Evolutionary conservation across 2,113 vertebrate genomes (phyloP), one percentile per base, ranked within the genome.

Genomic region (Zapornia atra): DNA sequence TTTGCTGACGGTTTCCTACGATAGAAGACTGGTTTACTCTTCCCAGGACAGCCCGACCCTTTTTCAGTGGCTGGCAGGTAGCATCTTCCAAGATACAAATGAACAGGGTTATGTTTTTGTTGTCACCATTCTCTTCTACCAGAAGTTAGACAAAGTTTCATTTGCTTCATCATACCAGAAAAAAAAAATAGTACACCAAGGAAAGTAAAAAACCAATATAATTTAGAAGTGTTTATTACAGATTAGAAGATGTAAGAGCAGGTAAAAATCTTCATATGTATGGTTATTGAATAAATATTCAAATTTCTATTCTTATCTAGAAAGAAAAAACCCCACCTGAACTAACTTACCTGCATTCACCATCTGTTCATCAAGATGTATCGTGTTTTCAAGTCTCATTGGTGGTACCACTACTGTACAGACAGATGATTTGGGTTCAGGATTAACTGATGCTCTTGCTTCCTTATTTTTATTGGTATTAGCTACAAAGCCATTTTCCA

Each of bases 331-430:
- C 17, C 31, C 10, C 29, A 69, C 29, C 34, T 85, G n/a, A 40
- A 79, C 72, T 82, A 84, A 77, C 72, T 94, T 87, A 99, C 99
- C 99, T 98, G 98, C 97, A 92, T 98, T 98, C 81, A 97, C 97
- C 66, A 98, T 96, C 72, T 96, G 98, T 51, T 98, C 98, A 6
- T 97, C 97, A 31, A 98, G 93, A 68, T 95, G 97, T 88, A 98
- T 97, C 86, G 98, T 98, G 96, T 98, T 99, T 92, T 98, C 98
- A 94, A 99, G 97, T 90, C 98, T 98, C 98, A 99, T 97, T 36
- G 99, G 99, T 54, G 99, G 99, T 73, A 99, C 99, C 95, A 99
- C 98, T 85, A 99, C 98, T 12, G 99, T 98, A 93, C 99, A 98
- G 92, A 99, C 98, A 57, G 98, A 77, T 59, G 99, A 98, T 97